Evolutionary conservation across 2,797 vertebrate species (phyloP), one percentile per base, ranked within the genome.

Genomic region (Liasis olivaceus): DNA sequence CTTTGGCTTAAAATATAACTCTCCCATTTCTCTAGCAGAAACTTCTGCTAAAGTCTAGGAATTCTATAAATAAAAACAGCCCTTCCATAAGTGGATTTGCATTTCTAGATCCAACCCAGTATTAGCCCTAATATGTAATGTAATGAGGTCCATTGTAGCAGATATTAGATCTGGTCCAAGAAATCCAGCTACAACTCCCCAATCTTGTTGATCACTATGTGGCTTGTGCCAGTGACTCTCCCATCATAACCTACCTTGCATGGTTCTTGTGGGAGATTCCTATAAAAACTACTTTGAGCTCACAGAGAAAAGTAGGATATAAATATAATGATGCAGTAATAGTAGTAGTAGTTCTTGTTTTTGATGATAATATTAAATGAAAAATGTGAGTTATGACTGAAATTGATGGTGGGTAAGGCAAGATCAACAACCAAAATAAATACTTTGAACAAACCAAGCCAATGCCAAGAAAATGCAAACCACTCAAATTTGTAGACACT

Each of bases 401-500:
- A 92, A 89, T 77, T 20, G 64, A 59, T n/a, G n/a, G 36, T 89
- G 36, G 28, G 64, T 20, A 8, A 4, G 77, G 66, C 5, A 0
- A 64, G 47, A 86, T 87, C 36, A 91, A 14, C 56, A 94, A 93
- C 7, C 12, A 89, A 86, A 85, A 9, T 26, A 87, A 6, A 8
- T 93, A 94, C 59, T 91, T 51, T 12, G 31, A 89, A 93, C 89
- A 91, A 60, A 85, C 36, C 69, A 77, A 9, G 89, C 89, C 8
- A 54, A 92, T 91, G 87, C 93, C 94, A 92, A 89, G 89, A 91
- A 95, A 95, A 94, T 93, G 96, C 95, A 96, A 89, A 3, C 0
- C 89, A 59, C 94, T 91, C 59, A 90, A 69, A 85, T 96, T 42
- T 95, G 97, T 97, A 95, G 95, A 94, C 91, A 94, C 89, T 42